Evolutionary conservation across 2,888 invertebrate species (phyloP), one percentile per base, ranked within the genome.

Genomic region (Cheilosia impressa): DNA sequence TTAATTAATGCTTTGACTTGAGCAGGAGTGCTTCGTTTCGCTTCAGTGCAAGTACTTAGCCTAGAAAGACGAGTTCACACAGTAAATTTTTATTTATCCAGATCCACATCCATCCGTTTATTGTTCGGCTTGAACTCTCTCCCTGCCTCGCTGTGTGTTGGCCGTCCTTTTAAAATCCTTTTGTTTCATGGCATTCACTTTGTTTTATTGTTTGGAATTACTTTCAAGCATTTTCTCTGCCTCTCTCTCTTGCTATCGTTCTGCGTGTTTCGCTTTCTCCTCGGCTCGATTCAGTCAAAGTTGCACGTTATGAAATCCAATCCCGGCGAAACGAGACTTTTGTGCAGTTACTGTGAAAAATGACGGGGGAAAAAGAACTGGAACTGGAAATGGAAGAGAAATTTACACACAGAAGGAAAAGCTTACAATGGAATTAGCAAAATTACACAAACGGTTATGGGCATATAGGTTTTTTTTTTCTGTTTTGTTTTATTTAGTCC

Each of bases 141-240:
- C 43, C 4, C 38, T n/a, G 9, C 9, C 38, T 19, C 0, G 38
- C 31, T 50, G 50, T 60, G 38, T 52, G 27, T 27, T 17, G 50
- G 22, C 13, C 31, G 76, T 68, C 76, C 76, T 50, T 50, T 68
- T 73, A 72, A 68, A 62, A 73, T 78, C 52, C 68, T 55, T 83
- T 78, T 83, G 83, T 83, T 77, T 58, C 63, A 27, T 83, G 68
- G 78, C 57, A 78, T 83, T 83, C 68, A 57, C 83, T 83, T 83
- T 83, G 83, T 83, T 78, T 83, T 73, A 83, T 83, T 83, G 83
- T 78, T 77, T 15, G 78, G 57, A 72, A 78, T 78, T 78, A 72
- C 78, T 77, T 78, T 83, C 77, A 68, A 83, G 68, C 62, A 68
- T 83, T 34, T 19, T 17, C 27, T n/a, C 13, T 22, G 2, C 13